A percentile compares a stretch with the other conserved stretches of the same genome.
Evolutionary conservation across 2,797 vertebrate genomes (phyloP).

Genomic region (Heliangelus exortis): DNA sequence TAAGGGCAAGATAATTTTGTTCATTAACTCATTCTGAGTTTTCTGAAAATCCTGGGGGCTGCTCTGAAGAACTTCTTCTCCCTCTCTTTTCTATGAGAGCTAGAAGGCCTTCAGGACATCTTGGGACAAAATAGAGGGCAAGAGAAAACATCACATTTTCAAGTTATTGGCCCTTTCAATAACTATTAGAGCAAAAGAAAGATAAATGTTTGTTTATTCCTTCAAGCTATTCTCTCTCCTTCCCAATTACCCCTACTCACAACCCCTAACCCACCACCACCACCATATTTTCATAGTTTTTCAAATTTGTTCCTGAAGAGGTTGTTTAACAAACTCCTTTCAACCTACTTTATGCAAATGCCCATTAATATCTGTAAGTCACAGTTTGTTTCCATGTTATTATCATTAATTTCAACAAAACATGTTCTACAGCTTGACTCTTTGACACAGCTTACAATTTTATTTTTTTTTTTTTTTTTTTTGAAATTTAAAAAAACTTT

Average conservation of each 20-base stretch:
- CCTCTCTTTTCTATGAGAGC: neutral
- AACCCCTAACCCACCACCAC: too few relatives aligned
- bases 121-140: neutral
- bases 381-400: neutral
- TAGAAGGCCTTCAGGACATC: neutral
- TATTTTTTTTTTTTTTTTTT: neutral
- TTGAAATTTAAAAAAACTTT: neutral
- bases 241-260: neutral
- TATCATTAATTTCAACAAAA: neutral
- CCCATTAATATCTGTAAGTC: neutral
- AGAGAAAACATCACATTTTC: neutral
- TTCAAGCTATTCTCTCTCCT: neutral
- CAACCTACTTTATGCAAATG: neutral
- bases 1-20: neutral
- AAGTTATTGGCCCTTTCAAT: neutral
- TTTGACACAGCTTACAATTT: neutral
- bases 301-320: neutral
- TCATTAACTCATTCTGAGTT: neutral
- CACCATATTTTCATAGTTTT: neutral
- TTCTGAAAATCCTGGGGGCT: neutral
- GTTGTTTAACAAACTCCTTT: neutral
- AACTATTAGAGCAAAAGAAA: neutral
- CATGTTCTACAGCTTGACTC: neutral
- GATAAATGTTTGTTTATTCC: neutral
- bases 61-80: neutral